phyloP scores from a whole-genome alignment of 1,140 invertebrate species.

The Platyscapa corneri region DNA sequence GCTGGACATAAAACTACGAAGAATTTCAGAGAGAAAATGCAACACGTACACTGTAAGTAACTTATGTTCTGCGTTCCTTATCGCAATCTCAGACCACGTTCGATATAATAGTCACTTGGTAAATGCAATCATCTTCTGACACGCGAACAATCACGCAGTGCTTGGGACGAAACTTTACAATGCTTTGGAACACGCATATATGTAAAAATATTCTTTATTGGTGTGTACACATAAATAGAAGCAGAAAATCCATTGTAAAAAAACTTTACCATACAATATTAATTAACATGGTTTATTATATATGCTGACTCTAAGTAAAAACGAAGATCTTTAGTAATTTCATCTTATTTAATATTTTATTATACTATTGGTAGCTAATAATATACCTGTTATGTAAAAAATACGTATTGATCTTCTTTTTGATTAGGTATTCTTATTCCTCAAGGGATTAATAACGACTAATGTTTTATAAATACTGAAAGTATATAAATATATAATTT shows the following conservation, averaged over 20 bases:
- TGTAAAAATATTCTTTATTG: neutral
- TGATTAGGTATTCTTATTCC: too few species aligned
- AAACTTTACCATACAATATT: neutral
- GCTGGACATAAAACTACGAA: neutral
- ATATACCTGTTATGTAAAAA: too few species aligned
- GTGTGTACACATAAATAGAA: neutral
- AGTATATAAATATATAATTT: too few species aligned
- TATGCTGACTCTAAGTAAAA: neutral
- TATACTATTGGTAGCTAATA: too few species aligned
- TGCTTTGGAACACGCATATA: neutral
- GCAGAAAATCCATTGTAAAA: neutral
- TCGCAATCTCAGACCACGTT: conserved; percentile 68
- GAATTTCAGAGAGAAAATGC: conserved; percentile 42
- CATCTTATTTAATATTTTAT: too few species aligned
- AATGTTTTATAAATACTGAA: too few species aligned
- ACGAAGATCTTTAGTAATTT: too few species aligned
- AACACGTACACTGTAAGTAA: conserved; percentile 63
- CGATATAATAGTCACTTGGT: conserved; percentile 73
- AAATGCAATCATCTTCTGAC: conserved; percentile 70
- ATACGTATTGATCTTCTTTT: too few species aligned
- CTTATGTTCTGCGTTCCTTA: conserved; percentile 69
- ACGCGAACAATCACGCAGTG: conserved; percentile 63
- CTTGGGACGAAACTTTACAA: neutral
- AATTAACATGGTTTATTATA: neutral
- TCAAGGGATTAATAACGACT: too few species aligned